A percentile compares a stretch with the other conserved stretches of the same genome.
Conservation (phyloP, 2,113 vertebrate genomes). For the Strix aluco region DNA sequence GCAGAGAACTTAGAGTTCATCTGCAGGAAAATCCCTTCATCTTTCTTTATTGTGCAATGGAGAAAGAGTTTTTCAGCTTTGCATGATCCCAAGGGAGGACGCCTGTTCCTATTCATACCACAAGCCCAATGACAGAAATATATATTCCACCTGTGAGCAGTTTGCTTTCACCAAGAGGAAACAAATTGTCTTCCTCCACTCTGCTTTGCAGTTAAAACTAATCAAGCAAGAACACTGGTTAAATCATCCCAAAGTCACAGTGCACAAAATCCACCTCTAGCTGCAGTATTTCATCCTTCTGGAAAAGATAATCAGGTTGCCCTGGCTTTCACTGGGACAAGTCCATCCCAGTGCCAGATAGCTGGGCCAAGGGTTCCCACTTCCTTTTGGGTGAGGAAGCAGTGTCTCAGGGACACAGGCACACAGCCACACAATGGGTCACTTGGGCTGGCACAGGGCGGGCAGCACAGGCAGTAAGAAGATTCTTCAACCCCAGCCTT, state of each 20-base stretch:
- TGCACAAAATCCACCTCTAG: not conserved
- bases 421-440: fast-evolving
- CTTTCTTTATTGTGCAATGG: not conserved
- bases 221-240: not conserved
- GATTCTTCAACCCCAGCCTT: not conserved
- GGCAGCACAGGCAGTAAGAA: not conserved
- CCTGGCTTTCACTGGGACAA: not conserved
- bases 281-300: not conserved
- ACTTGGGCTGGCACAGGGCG: not conserved
- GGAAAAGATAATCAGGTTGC: not conserved
- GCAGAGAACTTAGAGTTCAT: not conserved
- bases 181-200: not conserved
- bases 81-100: not conserved
- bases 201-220: not conserved
- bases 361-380: too few relatives aligned
- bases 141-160: not conserved
- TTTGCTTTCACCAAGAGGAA: not conserved
- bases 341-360: not conserved
- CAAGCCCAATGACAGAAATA: not conserved
- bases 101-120: not conserved
- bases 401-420: not conserved
- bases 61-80: not conserved
- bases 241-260: not conserved
- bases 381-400: not conserved
- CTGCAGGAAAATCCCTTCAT: not conserved